A percentile compares a stretch with the other conserved stretches of the same genome.
phyloP scores from a whole-genome alignment of 2,113 vertebrate species.

The Sarotherodon lohbergeri region DNA sequence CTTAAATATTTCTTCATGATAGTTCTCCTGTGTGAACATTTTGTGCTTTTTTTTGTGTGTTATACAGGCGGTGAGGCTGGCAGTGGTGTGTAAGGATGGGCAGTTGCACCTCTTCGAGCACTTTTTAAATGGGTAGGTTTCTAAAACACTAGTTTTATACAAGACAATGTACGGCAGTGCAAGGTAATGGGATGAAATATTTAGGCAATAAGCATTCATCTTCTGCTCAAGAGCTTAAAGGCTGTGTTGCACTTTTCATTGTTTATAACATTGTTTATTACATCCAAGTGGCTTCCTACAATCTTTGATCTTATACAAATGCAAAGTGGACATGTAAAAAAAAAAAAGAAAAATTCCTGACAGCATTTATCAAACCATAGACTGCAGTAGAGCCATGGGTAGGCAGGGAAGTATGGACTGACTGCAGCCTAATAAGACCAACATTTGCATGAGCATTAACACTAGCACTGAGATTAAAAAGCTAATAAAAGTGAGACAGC shows the following conservation, averaged over 20 bases:
- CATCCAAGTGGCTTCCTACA: neutral
- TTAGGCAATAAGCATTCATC: neutral
- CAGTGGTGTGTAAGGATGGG: constrained; percentile 91
- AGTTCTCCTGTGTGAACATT: neutral
- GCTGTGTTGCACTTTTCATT: neutral
- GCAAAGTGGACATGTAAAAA: neutral
- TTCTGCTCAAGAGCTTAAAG: neutral
- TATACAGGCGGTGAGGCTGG: constrained; percentile 87
- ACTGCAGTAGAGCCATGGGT: neutral
- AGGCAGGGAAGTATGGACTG: neutral
- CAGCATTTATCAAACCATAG: neutral
- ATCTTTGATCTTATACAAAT: neutral
- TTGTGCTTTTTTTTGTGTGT: neutral
- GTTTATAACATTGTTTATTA: neutral
- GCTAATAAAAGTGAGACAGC: neutral
- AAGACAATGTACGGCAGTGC: neutral
- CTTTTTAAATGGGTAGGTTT: constrained; percentile 92
- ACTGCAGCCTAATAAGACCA: neutral
- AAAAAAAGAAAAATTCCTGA: neutral
- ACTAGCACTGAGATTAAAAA: neutral
- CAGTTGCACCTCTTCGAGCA: constrained; percentile 97
- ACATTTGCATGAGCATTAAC: neutral
- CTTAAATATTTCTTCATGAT: neutral
- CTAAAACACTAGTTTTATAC: neutral
- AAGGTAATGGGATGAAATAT: neutral